A percentile compares a stretch with the other conserved stretches of the same genome.
Conservation (phyloP, 2,113 vertebrate species). For the Porphyrio hochstetteri region DNA sequence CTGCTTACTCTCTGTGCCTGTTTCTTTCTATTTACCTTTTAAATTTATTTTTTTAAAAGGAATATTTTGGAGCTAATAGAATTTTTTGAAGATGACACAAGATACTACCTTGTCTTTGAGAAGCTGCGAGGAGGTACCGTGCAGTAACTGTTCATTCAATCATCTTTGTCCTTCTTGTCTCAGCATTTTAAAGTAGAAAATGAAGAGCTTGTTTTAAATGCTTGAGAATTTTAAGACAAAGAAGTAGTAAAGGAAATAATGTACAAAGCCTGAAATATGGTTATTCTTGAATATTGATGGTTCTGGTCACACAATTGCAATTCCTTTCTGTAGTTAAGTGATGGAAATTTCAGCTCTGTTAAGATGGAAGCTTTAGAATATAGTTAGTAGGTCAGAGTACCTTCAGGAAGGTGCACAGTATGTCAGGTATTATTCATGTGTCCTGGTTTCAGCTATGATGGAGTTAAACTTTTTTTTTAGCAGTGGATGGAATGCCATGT, state of each 20-base stretch:
- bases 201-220: not conserved
- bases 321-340: not conserved
- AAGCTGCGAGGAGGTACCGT: slow-evolving; percentile 91
- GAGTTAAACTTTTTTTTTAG: too few relatives aligned
- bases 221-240: not conserved
- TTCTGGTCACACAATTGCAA: not conserved
- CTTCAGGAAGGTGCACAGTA: not conserved
- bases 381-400: not conserved
- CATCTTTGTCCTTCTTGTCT: not conserved
- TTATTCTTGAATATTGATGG: not conserved
- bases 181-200: not conserved
- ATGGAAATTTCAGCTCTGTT: not conserved
- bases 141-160: not conserved
- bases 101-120: slow-evolving; percentile 98
- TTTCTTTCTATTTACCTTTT: not conserved
- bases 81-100: slow-evolving; percentile 93
- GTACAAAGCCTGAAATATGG: not conserved
- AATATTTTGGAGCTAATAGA: slow-evolving; percentile 96
- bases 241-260: not conserved
- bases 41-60: slow-evolving; percentile 69
- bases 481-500: too few relatives aligned
- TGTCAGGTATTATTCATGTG: not conserved
- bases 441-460: too few relatives aligned
- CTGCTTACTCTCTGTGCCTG: not conserved
- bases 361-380: not conserved